Evolutionary conservation across 1,140 invertebrate species (phyloP), one percentile per base, ranked within the genome.

Genomic region (Berghia stephanieae): DNA sequence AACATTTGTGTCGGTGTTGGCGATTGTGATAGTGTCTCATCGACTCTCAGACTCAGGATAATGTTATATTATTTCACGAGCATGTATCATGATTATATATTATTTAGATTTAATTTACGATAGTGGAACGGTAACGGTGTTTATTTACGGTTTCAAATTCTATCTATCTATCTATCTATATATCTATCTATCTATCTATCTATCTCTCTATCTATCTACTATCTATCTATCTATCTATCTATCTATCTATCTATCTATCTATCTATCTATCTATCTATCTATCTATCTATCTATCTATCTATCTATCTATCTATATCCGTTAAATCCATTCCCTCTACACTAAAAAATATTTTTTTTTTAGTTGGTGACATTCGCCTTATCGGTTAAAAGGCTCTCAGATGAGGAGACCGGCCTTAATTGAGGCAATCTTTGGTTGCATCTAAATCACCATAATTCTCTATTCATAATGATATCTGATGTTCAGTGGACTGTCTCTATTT

Each of bases 201-300:
- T 31, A 18, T 34, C 31, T 21, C 5, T 57, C 5, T 57, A 21
- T 57, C 52, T 24, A 4, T 57, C 31, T 57, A 27, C 52, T 57
- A 57, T 57, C 52, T 57, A 57, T 57, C 52, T 57, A 57, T 57
- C 52, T 57, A 57, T 57, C 52, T 57, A 57, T 57, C 52, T 57
- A 57, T 57, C 52, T 57, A 57, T 57, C 52, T 57, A 57, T 57
- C 52, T 57, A 57, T 57, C 52, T 57, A 57, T 57, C 52, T 57
- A 57, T 57, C 52, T 57, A 57, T 57, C 52, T 57, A 57, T 57
- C 52, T 57, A 57, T 57, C 52, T 57, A 57, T 57, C 52, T 57
- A 57, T 57, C 52, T 57, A 57, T 57, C 52, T 57, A 57, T 57
- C 52, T 57, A 57, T 57, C 52, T 57, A 57, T 57, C 52, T 57